These are phyloP conservation scores for Coenobita brevimanus DNA, from an alignment of 1,140 invertebrate genomes.

Conservation along the genomic window DNA sequence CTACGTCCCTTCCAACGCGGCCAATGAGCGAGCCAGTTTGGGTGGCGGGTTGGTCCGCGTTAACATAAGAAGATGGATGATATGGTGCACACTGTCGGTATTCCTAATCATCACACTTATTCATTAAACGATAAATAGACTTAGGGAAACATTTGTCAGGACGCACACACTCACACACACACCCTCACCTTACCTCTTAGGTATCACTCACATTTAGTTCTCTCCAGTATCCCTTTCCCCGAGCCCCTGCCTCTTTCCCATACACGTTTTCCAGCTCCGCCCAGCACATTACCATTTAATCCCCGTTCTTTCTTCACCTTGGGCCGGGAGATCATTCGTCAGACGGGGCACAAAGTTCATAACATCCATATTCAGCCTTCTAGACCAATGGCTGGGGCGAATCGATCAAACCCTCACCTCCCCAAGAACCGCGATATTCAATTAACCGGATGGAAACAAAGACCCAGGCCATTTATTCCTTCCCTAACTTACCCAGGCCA, in stretches of 20 bases:
- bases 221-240: neutral
- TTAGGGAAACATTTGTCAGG: slow-evolving; percentile 62
- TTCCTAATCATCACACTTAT: slow-evolving; percentile 68
- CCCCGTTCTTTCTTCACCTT: slow-evolving; percentile 10
- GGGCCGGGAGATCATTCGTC: slow-evolving; percentile 31
- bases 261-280: neutral
- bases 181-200: neutral
- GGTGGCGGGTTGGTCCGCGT: slow-evolving; percentile 37
- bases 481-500: neutral
- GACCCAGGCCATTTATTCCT: slow-evolving; percentile 38
- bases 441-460: slow-evolving; percentile 60
- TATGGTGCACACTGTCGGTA: slow-evolving; percentile 67
- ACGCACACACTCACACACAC: slow-evolving; percentile 33
- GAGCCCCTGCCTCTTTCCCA: neutral
- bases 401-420: slow-evolving; percentile 12
- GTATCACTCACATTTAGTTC: neutral
- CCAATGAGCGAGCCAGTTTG: slow-evolving; percentile 31
- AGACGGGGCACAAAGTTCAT: neutral
- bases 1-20: neutral
- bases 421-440: slow-evolving; percentile 30
- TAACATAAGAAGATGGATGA: slow-evolving; percentile 68
- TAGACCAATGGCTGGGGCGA: neutral
- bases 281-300: slow-evolving; percentile 44
- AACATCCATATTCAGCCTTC: slow-evolving; percentile 53
- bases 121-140: slow-evolving; percentile 68